Evolutionary conservation across 2,797 vertebrate species (phyloP).

Genomic region (Hypotaenidia philippensis): DNA sequence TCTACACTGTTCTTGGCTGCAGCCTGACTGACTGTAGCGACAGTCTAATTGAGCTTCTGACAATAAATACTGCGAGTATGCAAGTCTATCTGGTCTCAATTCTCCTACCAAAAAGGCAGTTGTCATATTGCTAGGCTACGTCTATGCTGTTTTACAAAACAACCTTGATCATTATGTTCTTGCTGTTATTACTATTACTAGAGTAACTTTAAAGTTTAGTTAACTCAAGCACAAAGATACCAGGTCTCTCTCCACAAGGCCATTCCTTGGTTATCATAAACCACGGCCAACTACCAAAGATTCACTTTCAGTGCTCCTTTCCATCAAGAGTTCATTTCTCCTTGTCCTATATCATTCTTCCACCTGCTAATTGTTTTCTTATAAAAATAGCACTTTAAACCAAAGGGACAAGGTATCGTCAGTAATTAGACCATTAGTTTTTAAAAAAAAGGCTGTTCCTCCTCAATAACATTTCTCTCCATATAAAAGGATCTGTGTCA

Average conservation of each 20-base stretch:
- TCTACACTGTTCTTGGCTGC: background rate
- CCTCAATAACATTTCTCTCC: background rate
- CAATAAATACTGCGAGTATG: background rate
- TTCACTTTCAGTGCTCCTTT: background rate
- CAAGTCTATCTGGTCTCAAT: background rate
- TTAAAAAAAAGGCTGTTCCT: background rate
- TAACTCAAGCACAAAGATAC: background rate
- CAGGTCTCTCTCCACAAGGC: background rate
- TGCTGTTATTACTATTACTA: background rate
- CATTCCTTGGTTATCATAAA: background rate
- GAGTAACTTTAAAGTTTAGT: background rate
- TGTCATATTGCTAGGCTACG: background rate
- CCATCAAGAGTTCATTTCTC: conserved; percentile 38
- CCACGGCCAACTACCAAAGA: background rate
- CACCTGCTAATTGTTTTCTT: conserved; percentile 53
- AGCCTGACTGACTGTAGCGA: no score
- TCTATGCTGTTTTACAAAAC: background rate
- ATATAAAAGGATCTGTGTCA: background rate
- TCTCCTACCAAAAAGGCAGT: background rate
- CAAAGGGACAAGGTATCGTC: conserved; percentile 44
- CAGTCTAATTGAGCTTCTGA: background rate
- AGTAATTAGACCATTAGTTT: conserved; percentile 60
- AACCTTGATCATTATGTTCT: background rate
- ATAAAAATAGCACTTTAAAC: conserved; percentile 65
- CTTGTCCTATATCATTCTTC: conserved; percentile 67